A percentile compares a stretch with the other conserved stretches of the same genome.
Evolutionary conservation across 2,113 vertebrate genomes (phyloP).

Genomic region (Tenrec ecaudatus): DNA sequence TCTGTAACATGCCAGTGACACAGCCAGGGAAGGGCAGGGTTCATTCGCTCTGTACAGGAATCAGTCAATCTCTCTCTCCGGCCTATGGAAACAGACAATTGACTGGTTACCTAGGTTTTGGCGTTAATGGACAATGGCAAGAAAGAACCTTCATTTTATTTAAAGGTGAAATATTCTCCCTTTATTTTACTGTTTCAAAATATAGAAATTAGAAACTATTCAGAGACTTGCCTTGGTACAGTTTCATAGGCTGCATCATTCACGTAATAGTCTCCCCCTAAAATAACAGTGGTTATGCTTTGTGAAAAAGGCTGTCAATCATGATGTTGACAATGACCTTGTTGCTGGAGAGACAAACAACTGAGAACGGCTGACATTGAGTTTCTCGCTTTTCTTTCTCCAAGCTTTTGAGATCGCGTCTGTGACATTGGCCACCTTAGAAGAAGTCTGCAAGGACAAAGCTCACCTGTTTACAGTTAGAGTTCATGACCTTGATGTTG

Average conservation of each 20-base stretch:
- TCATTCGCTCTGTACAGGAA: constrained; percentile 63
- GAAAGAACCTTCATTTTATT: constrained; percentile 77
- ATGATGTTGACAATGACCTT: constrained; percentile 76
- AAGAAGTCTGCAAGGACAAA: background rate
- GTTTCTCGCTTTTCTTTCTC: constrained; percentile 53
- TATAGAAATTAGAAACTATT: constrained; percentile 72
- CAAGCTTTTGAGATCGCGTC: constrained; percentile 40
- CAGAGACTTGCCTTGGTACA: constrained; percentile 59
- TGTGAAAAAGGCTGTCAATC: constrained; percentile 68
- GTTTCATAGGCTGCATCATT: constrained; percentile 55
- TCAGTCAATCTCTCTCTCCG: constrained; percentile 64
- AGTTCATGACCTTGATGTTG: background rate
- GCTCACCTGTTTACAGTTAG: background rate
- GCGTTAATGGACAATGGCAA: constrained; percentile 63
- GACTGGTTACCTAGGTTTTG: constrained; percentile 74
- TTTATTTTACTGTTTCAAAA: constrained; percentile 30
- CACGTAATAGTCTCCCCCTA: constrained; percentile 69
- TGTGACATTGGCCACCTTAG: constrained; percentile 69
- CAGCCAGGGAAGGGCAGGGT: constrained; percentile 37
- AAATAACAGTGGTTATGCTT: constrained; percentile 57
- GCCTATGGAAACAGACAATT: constrained; percentile 68
- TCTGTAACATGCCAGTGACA: background rate
- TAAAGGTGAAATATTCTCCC: constrained; percentile 58
- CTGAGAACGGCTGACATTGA: constrained; percentile 62
- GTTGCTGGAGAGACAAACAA: constrained; percentile 69